Evolutionary conservation across 2,113 vertebrate genomes (phyloP).

Genomic region (Toxostoma redivivum): DNA sequence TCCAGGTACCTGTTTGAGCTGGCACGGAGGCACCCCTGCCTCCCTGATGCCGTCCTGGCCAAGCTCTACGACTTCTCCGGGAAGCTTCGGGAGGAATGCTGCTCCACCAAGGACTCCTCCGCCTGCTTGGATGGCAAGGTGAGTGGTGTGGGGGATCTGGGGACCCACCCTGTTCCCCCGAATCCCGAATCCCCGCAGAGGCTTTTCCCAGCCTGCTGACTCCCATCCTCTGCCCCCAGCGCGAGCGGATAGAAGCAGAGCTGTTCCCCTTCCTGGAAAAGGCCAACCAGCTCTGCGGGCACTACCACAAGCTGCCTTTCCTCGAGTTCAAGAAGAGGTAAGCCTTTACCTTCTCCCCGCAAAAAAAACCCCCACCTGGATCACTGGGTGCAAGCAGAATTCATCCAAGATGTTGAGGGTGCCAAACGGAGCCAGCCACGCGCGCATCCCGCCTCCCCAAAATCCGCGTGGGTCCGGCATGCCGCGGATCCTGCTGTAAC

Average conservation of each 20-base stretch:
- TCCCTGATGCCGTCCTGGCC: conserved; percentile 63
- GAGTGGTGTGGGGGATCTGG: accelerated
- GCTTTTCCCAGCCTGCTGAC: neutral
- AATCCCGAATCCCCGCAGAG: accelerated
- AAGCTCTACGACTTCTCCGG: neutral
- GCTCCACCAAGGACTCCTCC: neutral
- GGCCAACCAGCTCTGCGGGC: conserved; percentile 57
- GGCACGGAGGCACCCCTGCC: conserved; percentile 18
- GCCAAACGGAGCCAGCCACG: accelerated
- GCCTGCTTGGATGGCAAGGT: conserved; percentile 65
- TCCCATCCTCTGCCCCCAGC: conserved; percentile 12
- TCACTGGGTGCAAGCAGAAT: accelerated
- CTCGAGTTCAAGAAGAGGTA: conserved; percentile 73
- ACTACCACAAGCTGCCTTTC: conserved; percentile 57
- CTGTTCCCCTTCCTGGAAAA: conserved; percentile 41
- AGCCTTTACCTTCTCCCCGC: neutral
- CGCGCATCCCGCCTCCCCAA: accelerated
- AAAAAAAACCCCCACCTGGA: neutral
- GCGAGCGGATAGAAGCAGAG: neutral
- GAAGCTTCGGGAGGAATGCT: conserved; percentile 33
- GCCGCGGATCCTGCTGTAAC: accelerated
- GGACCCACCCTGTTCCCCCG: neutral
- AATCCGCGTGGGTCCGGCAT: accelerated
- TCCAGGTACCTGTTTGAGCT: conserved; percentile 66
- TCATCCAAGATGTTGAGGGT: neutral